Conservation (phyloP, 1,140 invertebrate genomes). For the Anastrepha obliqua region DNA sequence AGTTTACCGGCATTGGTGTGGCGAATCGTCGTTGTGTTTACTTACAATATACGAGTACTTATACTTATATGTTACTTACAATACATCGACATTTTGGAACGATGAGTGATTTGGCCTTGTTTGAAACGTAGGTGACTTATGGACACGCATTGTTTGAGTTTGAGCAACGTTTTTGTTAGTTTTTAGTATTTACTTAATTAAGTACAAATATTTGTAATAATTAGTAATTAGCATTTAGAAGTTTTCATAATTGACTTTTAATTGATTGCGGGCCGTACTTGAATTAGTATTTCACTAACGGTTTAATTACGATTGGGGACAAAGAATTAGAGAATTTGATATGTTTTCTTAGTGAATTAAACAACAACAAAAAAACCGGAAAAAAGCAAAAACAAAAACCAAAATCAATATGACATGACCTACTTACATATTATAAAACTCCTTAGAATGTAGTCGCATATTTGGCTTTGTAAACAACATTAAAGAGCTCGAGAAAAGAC, state of each 20-base stretch:
- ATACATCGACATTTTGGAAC: not conserved
- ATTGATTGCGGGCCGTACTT: not conserved
- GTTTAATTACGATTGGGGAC: too few relatives aligned
- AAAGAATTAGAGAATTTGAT: too few relatives aligned
- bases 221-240: not conserved
- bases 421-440: too few relatives aligned
- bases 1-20: slow-evolving; percentile 32
- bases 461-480: too few relatives aligned
- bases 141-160: not conserved
- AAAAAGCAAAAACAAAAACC: too few relatives aligned
- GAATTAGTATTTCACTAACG: too few relatives aligned
- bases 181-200: not conserved
- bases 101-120: slow-evolving; percentile 44
- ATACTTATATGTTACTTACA: not conserved
- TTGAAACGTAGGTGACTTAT: not conserved
- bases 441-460: too few relatives aligned
- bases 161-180: not conserved
- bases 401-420: too few relatives aligned
- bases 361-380: too few relatives aligned
- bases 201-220: not conserved
- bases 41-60: not conserved
- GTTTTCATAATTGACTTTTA: not conserved
- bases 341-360: too few relatives aligned
- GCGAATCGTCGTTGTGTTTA: not conserved
- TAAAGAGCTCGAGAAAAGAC: too few relatives aligned